A percentile compares a stretch with the other conserved stretches of the same genome.
These are phyloP conservation scores for Hydroisotoma schaefferi DNA, from an alignment of 2,888 invertebrate genomes.

Conservation along the genomic window DNA sequence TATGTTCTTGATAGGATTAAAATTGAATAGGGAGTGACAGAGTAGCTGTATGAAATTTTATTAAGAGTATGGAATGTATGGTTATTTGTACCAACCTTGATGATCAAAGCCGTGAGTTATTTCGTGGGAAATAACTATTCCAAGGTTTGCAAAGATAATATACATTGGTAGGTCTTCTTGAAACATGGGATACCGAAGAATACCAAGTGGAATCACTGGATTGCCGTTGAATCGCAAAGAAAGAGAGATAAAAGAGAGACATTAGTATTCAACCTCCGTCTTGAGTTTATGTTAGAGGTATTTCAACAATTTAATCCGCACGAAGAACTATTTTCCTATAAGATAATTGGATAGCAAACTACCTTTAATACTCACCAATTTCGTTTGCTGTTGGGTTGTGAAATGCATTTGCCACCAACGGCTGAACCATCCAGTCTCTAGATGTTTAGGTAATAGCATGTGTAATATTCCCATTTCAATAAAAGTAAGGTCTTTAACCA, in stretches of 20 bases:
- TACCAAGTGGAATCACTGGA: slow-evolving; percentile 52
- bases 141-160: slow-evolving; percentile 51
- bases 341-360: neutral
- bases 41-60: neutral
- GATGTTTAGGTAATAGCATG: neutral
- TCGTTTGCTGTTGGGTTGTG: slow-evolving; percentile 61
- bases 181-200: slow-evolving; percentile 52
- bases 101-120: slow-evolving; percentile 51
- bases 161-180: slow-evolving; percentile 52
- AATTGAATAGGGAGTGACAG: neutral
- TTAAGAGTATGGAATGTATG: neutral
- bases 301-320: neutral
- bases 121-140: slow-evolving; percentile 52
- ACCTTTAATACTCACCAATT: slow-evolving; percentile 52
- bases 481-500: no score
- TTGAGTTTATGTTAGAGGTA: no score
- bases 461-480: no score
- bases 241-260: neutral
- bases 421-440: slow-evolving; percentile 52
- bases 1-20: no score
- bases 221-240: neutral
- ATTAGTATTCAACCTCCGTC: neutral
- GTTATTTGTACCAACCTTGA: slow-evolving; percentile 48
- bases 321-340: neutral
- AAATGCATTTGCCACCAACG: slow-evolving; percentile 60